Evolutionary conservation across 2,113 vertebrate genomes (phyloP).

Genomic region (Progne subis): DNA sequence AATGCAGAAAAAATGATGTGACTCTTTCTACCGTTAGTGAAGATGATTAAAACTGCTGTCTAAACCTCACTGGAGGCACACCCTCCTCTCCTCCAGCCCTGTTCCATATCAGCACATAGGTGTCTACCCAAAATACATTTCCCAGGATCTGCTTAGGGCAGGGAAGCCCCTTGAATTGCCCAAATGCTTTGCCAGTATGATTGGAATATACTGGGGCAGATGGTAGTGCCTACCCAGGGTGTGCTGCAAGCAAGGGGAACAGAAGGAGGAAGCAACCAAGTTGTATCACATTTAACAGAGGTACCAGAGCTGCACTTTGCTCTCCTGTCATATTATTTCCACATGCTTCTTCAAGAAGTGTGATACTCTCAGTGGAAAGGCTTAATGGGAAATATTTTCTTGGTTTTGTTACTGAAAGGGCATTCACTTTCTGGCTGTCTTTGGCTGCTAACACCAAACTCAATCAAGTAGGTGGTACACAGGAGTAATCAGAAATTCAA

Average conservation of each 20-base stretch:
- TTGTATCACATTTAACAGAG: not conserved
- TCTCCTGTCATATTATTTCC: not conserved
- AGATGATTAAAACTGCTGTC: not conserved
- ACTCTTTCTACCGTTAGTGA: not conserved
- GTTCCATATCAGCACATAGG: rapidly evolving
- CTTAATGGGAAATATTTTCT: not conserved
- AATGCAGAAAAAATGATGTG: not conserved
- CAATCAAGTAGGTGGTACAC: not conserved
- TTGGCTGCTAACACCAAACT: not conserved
- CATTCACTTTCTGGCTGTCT: not conserved
- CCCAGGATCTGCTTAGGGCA: not conserved
- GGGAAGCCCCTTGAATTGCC: not conserved
- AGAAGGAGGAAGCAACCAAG: not conserved
- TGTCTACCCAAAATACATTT: not conserved
- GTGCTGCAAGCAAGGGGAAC: not conserved
- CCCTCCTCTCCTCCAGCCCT: not conserved
- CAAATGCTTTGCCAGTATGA: rapidly evolving
- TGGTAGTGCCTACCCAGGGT: not conserved
- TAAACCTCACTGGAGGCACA: not conserved
- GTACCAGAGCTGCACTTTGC: not conserved
- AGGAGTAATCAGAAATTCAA: not conserved
- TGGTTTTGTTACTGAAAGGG: not conserved
- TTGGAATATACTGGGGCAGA: not conserved
- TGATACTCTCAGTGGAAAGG: not conserved
- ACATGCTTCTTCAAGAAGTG: not conserved